Conservation (phyloP, 2,888 invertebrate genomes). For the Synanthedon formicaeformis region DNA sequence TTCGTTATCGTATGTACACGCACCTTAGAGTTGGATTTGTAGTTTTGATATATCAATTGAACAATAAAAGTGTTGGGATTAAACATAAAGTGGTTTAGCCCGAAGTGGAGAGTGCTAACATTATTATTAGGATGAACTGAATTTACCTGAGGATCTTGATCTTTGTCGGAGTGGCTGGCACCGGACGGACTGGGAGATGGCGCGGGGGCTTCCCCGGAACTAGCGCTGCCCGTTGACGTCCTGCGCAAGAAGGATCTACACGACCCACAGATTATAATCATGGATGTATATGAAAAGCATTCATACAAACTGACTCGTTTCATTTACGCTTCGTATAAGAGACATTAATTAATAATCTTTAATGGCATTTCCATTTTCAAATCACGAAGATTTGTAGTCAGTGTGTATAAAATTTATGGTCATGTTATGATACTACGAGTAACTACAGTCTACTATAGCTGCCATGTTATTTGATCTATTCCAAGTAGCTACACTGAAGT, state of each 20-base stretch:
- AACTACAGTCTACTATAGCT: background rate
- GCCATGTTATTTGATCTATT: too few species aligned
- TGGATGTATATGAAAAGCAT: slow-evolving; percentile 44
- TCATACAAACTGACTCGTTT: slow-evolving; percentile 36
- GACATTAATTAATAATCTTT: background rate
- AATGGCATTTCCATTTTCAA: background rate
- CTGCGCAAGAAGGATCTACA: slow-evolving; percentile 67
- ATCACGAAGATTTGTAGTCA: background rate
- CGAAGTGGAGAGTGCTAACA: too few species aligned
- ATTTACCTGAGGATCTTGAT: slow-evolving; percentile 82
- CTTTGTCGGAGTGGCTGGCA: slow-evolving; percentile 91
- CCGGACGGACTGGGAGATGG: slow-evolving; percentile 87
- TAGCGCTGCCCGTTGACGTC: slow-evolving; percentile 64
- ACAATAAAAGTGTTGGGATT: too few species aligned
- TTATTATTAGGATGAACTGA: too few species aligned
- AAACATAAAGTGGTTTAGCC: too few species aligned
- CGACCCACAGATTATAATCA: slow-evolving; percentile 57
- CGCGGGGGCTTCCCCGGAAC: slow-evolving; percentile 60
- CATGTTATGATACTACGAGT: background rate
- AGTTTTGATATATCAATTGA: too few species aligned
- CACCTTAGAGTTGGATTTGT: too few species aligned
- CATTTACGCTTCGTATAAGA: background rate
- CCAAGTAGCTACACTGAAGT: too few species aligned
- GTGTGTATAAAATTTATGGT: background rate
- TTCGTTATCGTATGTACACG: too few species aligned